Evolutionary conservation across 2,888 invertebrate species (phyloP).

Genomic region (Ischnura elegans): DNA sequence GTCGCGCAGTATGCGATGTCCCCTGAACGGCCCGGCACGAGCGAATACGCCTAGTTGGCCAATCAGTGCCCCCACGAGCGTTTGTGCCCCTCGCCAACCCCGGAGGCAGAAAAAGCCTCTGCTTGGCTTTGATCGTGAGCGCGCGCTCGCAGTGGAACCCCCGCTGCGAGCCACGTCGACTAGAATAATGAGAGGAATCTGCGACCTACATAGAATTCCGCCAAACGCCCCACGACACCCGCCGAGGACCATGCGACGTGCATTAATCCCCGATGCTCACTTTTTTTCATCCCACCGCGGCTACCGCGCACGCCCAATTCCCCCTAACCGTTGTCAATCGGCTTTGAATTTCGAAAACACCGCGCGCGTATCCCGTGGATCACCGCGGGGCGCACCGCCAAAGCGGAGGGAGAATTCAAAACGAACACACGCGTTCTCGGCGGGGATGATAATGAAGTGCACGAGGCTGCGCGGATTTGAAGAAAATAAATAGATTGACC

Average conservation of each 20-base stretch:
- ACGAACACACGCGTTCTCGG: background rate
- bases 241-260: background rate
- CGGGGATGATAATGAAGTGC: background rate
- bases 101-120: background rate
- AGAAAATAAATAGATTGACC: background rate
- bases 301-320: background rate
- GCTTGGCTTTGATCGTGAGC: slow-evolving; percentile 3
- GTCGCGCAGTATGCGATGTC: no score
- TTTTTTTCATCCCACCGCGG: background rate
- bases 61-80: background rate
- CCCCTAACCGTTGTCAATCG: background rate
- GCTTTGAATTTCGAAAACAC: slow-evolving; percentile 17
- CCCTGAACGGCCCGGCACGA: background rate
- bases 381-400: background rate
- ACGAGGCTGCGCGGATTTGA: background rate
- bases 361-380: background rate
- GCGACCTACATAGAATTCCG: slow-evolving; percentile 8
- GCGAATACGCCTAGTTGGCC: background rate
- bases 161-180: background rate
- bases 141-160: background rate
- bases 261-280: slow-evolving; percentile 17
- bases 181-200: slow-evolving; percentile 17
- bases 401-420: background rate
- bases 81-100: background rate
- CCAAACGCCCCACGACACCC: background rate